Evolutionary conservation across 2,888 invertebrate genomes (phyloP), one percentile per base, ranked within the genome.

Genomic region (Rosalia funebris): DNA sequence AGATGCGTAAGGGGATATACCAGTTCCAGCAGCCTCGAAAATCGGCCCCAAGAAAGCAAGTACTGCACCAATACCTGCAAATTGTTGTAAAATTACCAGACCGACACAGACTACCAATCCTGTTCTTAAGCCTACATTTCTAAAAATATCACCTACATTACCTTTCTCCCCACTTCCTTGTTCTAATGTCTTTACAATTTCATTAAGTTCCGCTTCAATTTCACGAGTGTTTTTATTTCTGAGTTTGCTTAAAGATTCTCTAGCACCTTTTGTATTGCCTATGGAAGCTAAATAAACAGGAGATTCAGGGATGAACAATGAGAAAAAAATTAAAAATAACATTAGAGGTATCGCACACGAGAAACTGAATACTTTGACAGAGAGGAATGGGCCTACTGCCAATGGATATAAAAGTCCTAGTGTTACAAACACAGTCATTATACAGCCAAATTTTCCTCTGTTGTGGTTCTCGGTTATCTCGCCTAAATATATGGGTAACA

Each of bases 401-500:
- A 68, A 71, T 1, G 66, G 66, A 34, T 69, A 71, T 1, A 75
- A 55, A 0, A 71, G 17, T 4, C 76, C 76, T 0, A 60, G 7
- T 1, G 68, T 58, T 4, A 66, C 19, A 12, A 71, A 70, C 4
- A 73, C 56, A 1, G 65, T 67, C 59, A 73, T 45, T 2, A 73
- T 87, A 0, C 93, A 66, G n/a, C 67, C 64, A 11, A 95, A 82
- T 0, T 91, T 88, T 0, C 95, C 95, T 60, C 95, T 84, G 14
- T 89, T 87, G 19, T 89, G 89, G 55, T 89, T 88, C 83, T 92
- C 89, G 3, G 93, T 87, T 32, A 93, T 91, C 81, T 95, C 95
- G 36, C 92, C 92, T 60, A 93, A 87, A 81, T 95, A 95, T 86
- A 94, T 91, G 0, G 95, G 93, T 0, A 89, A 86, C 1, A 89